Base-by-base conservation (phyloP, 2,888 invertebrate species). In the Aphidius colemani region DNA sequence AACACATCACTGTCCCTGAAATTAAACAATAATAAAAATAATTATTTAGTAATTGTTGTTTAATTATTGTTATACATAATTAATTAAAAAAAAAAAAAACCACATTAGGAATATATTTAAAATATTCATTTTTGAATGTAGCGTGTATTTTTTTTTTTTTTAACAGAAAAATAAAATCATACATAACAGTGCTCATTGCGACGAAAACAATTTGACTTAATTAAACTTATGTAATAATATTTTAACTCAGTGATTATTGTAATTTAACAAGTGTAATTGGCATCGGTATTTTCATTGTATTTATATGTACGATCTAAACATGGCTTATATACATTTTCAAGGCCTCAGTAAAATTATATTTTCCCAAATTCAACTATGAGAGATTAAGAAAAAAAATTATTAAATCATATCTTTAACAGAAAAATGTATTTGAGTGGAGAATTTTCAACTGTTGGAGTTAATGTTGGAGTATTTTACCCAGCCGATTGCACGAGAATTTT, bases 281-380 rank as follows among this genome's bases (percentile, higher is more conserved):
- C 49, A 13, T 51, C 61, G 61, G 51, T 57, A 59, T 53, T 64
- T 49, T 43, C 39, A 41, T 61, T 30, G 7, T 48, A 64, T 44
- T 45, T 46, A 61, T 46, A 61, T 51, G 13, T 51, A 53, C 60
- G 60, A 53, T 64, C 55, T 65, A 65, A 65, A 57, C 55, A 58
- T 59, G 57, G 63, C 66, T 69, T 75, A 74, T 74, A 71, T 72
- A 75, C 73, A 75, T 69, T 69, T 56, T 63, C 68, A 65, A 56
- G 46, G 8, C 63, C 61, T 67, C 64, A 70, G 67, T 67, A 70
- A 8, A 44, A 10, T 44, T 4, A 7, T 43, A 7, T n/a, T 46
- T 39, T 11, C 7, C 8, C n/a, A 30, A 57, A 46, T 57, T 30
- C 8, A 46, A 57, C 46, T 46, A 57, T 48, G 57, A 45, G 18